Base-by-base conservation (phyloP, 2,888 invertebrate genomes). In the Sympetrum striolatum region DNA sequence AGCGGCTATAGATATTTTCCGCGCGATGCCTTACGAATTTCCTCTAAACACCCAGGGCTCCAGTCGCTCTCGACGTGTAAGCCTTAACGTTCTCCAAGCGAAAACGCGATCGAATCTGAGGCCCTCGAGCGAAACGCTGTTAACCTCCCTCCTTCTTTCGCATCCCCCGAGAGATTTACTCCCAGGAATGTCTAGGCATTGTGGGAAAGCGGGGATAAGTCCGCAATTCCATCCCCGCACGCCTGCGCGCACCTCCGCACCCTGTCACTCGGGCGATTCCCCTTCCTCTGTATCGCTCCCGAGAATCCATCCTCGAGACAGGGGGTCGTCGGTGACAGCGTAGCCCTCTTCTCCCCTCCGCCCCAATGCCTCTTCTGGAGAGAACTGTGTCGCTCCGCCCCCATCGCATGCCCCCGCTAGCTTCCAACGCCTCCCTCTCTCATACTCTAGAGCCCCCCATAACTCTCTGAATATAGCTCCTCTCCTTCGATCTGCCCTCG, bases 351-450 rank as follows among this genome's bases (percentile, higher is more conserved):
- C 10, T 81, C 44, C 39, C 39, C 39, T 80, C 37, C 39, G 2
- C 22, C 22, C 39, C 18, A 79, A 64, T 90, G 31, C 64, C 81
- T 60, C 60, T 60, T n/a, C n/a, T 58, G 10, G 58, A 58, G 58
- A 18, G 58, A 60, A 18, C 18, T 60, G n/a, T 60, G n/a, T 64
- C 64, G 64, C 64, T 64, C 64, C 64, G 64, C 64, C 64, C 64
- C 22, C 64, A 48, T 81, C 90, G 58, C 82, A 80, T 81, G 90
- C 79, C 79, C 90, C 82, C 90, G 31, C 31, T 5, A n/a, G 18
- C 73, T 80, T 39, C 22, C 25, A 25, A 80, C 35, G 44, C 60
- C 64, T 79, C 39, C 25, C 90, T 79, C 60, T 48, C 90, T 37
- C 90, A 39, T n/a, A 18, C 31, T 58, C 22, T n/a, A 48, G 35